Percentiles rank a stretch among this genome's conserved stretches.
These are phyloP conservation scores for Hoplostethus atlanticus DNA, from an alignment of 2,797 vertebrate genomes.

Conservation along the genomic window DNA sequence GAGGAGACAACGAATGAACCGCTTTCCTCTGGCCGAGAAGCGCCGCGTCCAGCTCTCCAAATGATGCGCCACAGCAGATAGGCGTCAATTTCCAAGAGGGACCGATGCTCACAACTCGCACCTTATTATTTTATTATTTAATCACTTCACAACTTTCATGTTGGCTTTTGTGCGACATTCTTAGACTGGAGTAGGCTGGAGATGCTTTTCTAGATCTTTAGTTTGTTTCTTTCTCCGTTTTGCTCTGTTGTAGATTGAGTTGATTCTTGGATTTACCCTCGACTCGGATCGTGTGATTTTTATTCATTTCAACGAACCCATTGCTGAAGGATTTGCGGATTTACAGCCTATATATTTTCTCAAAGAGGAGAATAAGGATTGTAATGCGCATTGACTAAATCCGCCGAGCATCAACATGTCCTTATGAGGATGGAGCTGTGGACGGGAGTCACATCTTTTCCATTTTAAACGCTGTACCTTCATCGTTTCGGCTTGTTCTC, in stretches of 20 bases:
- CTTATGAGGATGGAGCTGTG: conserved; percentile 79
- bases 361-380: conserved; percentile 42
- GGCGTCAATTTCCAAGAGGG: conserved; percentile 31
- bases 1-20: conserved; percentile 67
- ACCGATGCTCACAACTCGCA: conserved; percentile 31
- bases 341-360: conserved; percentile 47
- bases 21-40: conserved; percentile 49
- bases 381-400: conserved; percentile 51
- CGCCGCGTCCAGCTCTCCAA: conserved; percentile 56
- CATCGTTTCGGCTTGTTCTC: conserved; percentile 27
- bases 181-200: conserved; percentile 37
- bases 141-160: conserved; percentile 60
- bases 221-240: conserved; percentile 48
- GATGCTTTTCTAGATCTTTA: conserved; percentile 51
- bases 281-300: conserved; percentile 38
- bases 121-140: conserved; percentile 23
- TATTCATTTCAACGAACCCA: conserved; percentile 25
- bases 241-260: conserved; percentile 6
- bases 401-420: conserved; percentile 68
- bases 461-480: conserved; percentile 52
- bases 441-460: conserved; percentile 64
- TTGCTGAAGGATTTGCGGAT: conserved; percentile 56
- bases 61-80: conserved; percentile 61
- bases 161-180: conserved; percentile 44
- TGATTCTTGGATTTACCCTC: conserved; percentile 51